These are phyloP conservation scores for Drosophila anomalata DNA, from an alignment of 2,888 invertebrate species.

Conservation along the genomic window DNA sequence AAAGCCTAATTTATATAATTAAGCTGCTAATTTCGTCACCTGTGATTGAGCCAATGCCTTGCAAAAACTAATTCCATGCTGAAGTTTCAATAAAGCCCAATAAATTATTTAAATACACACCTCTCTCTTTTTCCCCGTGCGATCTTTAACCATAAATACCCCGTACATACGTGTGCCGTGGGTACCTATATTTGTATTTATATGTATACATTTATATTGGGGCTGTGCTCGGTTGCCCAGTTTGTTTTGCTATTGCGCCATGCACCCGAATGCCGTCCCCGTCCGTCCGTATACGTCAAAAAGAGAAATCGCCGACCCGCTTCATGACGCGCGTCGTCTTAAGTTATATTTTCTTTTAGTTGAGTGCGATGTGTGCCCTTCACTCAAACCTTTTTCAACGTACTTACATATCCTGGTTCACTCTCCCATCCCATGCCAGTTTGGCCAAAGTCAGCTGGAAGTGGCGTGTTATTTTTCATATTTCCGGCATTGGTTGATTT, in stretches of 20 bases:
- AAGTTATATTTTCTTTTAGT: conserved; percentile 52
- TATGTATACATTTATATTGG: conserved; percentile 13
- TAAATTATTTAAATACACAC: conserved; percentile 18
- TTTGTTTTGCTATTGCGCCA: conserved; percentile 66
- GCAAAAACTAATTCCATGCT: not conserved
- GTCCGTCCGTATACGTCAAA: conserved; percentile 54
- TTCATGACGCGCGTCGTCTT: conserved; percentile 38
- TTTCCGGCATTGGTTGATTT: conserved; percentile 16
- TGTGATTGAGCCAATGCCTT: not conserved
- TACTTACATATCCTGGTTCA: conserved; percentile 24
- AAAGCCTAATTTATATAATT: conserved; percentile 13
- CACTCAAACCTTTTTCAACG: conserved; percentile 24
- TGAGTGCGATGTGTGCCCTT: conserved; percentile 31
- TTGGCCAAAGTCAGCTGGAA: conserved; percentile 1
- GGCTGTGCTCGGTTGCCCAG: conserved; percentile 28
- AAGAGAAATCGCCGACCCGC: conserved; percentile 69
- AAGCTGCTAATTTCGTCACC: conserved; percentile 15
- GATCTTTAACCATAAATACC: not conserved
- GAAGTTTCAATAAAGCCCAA: not conserved
- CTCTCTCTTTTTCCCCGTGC: conserved; percentile 14
- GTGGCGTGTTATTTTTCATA: conserved; percentile 2
- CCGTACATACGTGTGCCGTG: conserved; percentile 8
- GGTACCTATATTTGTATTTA: conserved; percentile 9
- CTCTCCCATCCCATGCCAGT: not conserved
- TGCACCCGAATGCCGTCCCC: conserved; percentile 51